Conservation (phyloP, 2,797 vertebrate genomes). For the Phaenicophaeus curvirostris region DNA sequence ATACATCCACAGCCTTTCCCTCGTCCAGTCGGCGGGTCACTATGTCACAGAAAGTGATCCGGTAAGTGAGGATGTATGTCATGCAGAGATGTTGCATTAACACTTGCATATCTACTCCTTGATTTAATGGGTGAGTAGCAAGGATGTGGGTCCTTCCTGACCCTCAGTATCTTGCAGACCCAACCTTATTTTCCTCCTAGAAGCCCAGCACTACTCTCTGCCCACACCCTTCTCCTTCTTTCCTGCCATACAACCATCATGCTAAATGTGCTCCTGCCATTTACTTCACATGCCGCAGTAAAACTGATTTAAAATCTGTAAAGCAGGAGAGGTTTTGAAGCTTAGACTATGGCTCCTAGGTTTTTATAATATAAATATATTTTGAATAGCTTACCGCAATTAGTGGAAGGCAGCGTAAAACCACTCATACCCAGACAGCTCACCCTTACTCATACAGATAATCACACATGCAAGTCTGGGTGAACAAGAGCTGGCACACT, state of each 20-base stretch:
- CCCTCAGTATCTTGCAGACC: neutral
- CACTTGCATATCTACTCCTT: neutral
- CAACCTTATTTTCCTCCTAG: neutral
- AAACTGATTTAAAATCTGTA: neutral
- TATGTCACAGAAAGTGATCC: no score
- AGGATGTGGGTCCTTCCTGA: neutral
- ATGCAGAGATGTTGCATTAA: neutral
- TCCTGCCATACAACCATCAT: neutral
- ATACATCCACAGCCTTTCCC: no score
- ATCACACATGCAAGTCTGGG: neutral
- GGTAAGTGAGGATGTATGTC: neutral
- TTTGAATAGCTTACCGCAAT: neutral
- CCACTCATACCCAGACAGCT: neutral
- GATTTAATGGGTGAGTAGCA: neutral
- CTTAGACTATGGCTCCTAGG: neutral
- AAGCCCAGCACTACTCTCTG: neutral
- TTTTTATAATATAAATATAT: neutral
- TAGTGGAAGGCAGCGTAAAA: neutral
- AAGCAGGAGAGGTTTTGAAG: neutral
- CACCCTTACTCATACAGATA: neutral
- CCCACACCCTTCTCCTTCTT: neutral
- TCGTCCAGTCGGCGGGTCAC: no score
- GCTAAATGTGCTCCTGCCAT: neutral
- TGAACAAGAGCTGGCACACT: neutral
- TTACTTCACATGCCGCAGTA: neutral